Base-by-base conservation (phyloP, 1,140 invertebrate species). In the Calephelis nemesis region DNA sequence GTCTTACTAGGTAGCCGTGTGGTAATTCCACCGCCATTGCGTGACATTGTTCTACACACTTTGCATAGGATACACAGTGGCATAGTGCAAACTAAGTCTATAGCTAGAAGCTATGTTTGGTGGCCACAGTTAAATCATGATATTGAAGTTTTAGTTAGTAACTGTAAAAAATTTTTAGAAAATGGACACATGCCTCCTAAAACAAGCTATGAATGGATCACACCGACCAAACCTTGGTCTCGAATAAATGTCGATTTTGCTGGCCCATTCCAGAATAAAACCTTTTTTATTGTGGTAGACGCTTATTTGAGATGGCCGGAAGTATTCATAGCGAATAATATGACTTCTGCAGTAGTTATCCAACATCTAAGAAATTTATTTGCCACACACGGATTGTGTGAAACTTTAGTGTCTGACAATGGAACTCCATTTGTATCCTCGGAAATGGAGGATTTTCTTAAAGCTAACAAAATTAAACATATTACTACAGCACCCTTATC, bases 181-280 rank as follows among this genome's bases (percentile, higher is more conserved):
- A 60, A 60, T 15, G 39, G 30, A 11, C 54, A 60, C 47, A 81
- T 74, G 71, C 79, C 76, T 3, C 65, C 72, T 13, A 78, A 75
- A 42, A 74, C 78, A 12, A 74, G 66, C 48, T 40, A 64, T 39
- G 92, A 92, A 68, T 63, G 73, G 72, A 49, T 92, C 82, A 70
- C 65, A 40, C 67, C 71, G 1, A 67, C 65, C 15, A 76, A 66
- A 58, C 90, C 87, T 2, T 93, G 91, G 87, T 72, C 84, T 13
- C 72, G 92, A 62, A 50, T 93, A 0, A 92, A 94, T 70, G 77
- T 92, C 0, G 93, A 93, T 73, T 93, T 92, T 75, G 87, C 88
- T 5, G 91, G 92, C 10, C 77, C 79, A 19, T 84, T 89, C 54
- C 58, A 79, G 47, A 76, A 75, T 1, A 70, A 82, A 63, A 83